Conservation (phyloP, 1,140 invertebrate genomes). For the Caenorhabditis tropicalis region DNA sequence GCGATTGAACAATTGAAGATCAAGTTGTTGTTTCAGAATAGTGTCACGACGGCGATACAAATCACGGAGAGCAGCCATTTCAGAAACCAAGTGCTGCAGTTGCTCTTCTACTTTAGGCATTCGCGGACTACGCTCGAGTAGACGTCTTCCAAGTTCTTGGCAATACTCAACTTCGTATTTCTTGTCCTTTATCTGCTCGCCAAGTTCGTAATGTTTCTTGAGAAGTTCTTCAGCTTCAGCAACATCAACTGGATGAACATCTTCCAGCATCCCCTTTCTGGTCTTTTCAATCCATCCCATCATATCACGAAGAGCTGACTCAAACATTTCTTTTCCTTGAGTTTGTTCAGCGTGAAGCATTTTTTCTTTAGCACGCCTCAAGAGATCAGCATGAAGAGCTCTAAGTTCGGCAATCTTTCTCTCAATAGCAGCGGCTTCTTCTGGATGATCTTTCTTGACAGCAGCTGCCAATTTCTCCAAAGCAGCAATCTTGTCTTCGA, state of each 20-base stretch:
- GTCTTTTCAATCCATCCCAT: constrained; percentile 82
- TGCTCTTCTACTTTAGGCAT: constrained; percentile 72
- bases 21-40: constrained; percentile 79
- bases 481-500: constrained; percentile 68
- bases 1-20: constrained; percentile 85
- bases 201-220: constrained; percentile 88
- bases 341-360: constrained; percentile 81
- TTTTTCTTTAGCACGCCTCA: constrained; percentile 68
- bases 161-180: constrained; percentile 81
- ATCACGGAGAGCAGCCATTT: constrained; percentile 50
- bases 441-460: constrained; percentile 88
- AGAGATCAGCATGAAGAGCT: constrained; percentile 85
- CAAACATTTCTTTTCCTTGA: constrained; percentile 85
- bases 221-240: constrained; percentile 83
- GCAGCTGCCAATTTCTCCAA: constrained; percentile 64
- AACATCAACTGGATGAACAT: constrained; percentile 75
- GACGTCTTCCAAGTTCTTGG: constrained; percentile 73
- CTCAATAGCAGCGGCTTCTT: constrained; percentile 85
- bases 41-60: constrained; percentile 48
- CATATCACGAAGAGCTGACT: constrained; percentile 76
- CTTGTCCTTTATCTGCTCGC: constrained; percentile 88
- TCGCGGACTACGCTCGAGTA: constrained; percentile 73
- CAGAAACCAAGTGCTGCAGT: background rate
- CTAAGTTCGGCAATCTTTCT: constrained; percentile 84
- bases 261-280: constrained; percentile 83